Base-by-base conservation (phyloP, 2,888 invertebrate genomes). In the Creontiades dilutus region DNA sequence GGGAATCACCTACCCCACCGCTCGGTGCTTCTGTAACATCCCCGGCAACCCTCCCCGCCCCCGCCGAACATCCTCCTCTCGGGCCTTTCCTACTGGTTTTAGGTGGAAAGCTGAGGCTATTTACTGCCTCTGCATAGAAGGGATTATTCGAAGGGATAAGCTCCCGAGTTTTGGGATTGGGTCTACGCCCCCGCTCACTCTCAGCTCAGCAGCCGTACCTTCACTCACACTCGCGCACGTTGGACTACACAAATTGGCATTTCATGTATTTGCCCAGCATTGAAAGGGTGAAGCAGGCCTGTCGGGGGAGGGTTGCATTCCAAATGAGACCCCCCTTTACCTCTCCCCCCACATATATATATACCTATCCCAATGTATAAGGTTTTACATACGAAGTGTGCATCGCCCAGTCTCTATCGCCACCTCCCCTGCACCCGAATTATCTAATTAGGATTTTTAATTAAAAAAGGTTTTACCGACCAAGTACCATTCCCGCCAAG, bases 41-140 rank as follows among this genome's bases (percentile, higher is more conserved):
- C 76, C 76, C 75, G 12, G 23, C 28, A 37, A 37, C 37, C 37
- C 37, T n/a, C n/a, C 37, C 7, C 37, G 37, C 37, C 52, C 1
- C 52, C 16, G 16, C 13, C 52, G 52, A 52, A 52, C 52, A 16
- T 52, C 52, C 52, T 52, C 75, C 75, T 16, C 23, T 28, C 16
- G 75, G 78, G 19, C 85, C 85, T 85, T 85, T 85, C 86, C 86
- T 86, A 75, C 86, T 75, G 89, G 68, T 82, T 89, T 89, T 89
- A 89, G 85, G 85, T 75, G 84, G 84, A 85, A 81, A 81, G 90
- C 86, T 86, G 90, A 57, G 85, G 89, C 87, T 91, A 90, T 90
- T 90, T 90, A 90, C 86, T 89, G 84, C 89, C 89, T 90, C 90
- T 90, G 89, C 90, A 90, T 90, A 86, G 90, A 90, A 89, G 80